Evolutionary conservation across 2,888 invertebrate genomes (phyloP).

Genomic region (Dusona sp.): DNA sequence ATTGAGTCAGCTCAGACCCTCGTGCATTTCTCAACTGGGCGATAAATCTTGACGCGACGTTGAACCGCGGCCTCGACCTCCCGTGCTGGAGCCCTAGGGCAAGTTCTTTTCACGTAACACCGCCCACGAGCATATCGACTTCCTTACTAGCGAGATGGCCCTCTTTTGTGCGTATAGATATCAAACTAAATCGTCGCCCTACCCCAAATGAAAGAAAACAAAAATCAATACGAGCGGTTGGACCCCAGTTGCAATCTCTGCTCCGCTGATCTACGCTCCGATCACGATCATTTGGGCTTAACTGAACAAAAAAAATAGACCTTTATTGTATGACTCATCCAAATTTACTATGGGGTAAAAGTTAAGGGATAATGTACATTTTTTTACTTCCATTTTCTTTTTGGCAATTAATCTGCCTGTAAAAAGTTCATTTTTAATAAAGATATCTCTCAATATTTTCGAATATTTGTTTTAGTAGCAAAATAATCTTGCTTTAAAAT

Average conservation of each 20-base stretch:
- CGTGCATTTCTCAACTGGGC: conserved; percentile 60
- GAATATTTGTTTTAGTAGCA: neutral
- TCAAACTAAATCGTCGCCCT: conserved; percentile 75
- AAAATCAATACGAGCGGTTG: conserved; percentile 75
- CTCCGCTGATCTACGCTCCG: neutral
- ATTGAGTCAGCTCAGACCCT: conserved; percentile 31
- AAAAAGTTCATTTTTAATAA: neutral
- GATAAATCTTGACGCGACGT: conserved; percentile 65
- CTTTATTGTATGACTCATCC: neutral
- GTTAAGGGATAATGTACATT: neutral
- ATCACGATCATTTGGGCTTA: neutral
- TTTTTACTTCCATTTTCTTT: neutral
- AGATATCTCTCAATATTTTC: neutral
- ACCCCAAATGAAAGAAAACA: conserved; percentile 76
- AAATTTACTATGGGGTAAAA: neutral
- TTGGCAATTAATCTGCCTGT: neutral
- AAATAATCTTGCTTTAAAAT: neutral
- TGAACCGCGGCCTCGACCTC: conserved; percentile 52
- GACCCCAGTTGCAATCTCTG: conserved; percentile 6
- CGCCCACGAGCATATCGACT: conserved; percentile 45
- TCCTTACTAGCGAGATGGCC: conserved; percentile 66
- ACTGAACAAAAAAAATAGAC: neutral
- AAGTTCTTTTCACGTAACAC: conserved; percentile 65
- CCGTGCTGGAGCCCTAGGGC: conserved; percentile 60
- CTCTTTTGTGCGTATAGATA: conserved; percentile 63